These are phyloP conservation scores for Neotoma lepida DNA, from an alignment of 2,113 vertebrate genomes.

Conservation along the genomic window DNA sequence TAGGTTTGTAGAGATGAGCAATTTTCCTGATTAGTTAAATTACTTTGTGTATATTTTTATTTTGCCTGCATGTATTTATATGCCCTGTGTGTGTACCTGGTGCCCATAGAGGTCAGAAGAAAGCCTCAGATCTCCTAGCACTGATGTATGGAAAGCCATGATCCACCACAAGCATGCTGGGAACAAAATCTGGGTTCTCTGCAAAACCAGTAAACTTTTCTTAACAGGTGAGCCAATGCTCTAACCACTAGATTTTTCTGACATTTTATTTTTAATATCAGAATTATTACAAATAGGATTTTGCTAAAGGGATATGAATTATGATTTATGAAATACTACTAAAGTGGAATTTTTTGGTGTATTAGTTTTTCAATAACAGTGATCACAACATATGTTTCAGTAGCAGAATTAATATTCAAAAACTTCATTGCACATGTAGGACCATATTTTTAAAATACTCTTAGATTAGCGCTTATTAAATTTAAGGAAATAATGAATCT, in stretches of 20 bases:
- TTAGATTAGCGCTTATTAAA: slow-evolving; percentile 66
- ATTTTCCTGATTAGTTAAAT: background rate
- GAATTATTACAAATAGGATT: background rate
- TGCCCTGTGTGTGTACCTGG: no score
- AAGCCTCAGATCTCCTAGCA: background rate
- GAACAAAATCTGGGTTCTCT: background rate
- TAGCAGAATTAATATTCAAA: slow-evolving; percentile 35
- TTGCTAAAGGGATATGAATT: background rate
- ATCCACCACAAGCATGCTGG: background rate
- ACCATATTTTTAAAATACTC: slow-evolving; percentile 54
- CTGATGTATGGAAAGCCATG: background rate
- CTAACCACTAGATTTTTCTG: background rate
- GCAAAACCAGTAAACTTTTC: background rate
- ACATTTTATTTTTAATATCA: slow-evolving; percentile 26
- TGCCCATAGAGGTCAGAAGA: background rate
- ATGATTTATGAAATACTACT: slow-evolving; percentile 37
- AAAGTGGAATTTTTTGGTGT: background rate
- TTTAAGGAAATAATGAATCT: slow-evolving; percentile 75
- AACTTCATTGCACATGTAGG: slow-evolving; percentile 28
- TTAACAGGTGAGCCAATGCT: background rate
- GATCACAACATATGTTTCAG: background rate
- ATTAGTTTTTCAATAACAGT: background rate
- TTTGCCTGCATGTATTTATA: background rate
- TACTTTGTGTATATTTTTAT: background rate
- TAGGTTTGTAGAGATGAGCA: background rate